Base-by-base conservation (phyloP, 2,113 vertebrate species). In the Pungitius pungitius region DNA sequence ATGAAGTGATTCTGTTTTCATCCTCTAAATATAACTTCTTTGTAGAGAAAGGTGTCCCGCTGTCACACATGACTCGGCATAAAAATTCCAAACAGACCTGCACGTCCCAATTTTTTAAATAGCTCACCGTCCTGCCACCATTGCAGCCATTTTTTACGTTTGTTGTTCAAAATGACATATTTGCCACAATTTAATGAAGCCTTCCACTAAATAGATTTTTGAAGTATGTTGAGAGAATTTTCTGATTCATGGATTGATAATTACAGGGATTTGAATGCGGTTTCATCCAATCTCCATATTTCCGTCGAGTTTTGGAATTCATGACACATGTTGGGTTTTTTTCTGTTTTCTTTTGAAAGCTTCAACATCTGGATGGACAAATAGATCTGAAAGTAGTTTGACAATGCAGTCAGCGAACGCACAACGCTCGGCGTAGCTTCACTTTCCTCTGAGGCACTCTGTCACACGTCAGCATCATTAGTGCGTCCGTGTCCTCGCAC, bases 111-210 rank as follows among this genome's bases (percentile, higher is more conserved):
- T 8, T 24, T 35, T 45, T 27, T 47, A 18, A 47, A 47, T 6
- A 20, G 20, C 40, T 65, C n/a, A 27, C 30, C 8, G 30, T 9
- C 27, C n/a, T 4, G 5, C 10, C 24, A 17, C 35, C 8, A 2
- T 8, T 24, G 40, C 55, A 52, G 45, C n/a, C n/a, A n/a, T n/a
- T n/a, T n/a, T n/a, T n/a, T n/a, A n/a, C n/a, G n/a, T n/a, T n/a
- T n/a, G n/a, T 52, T 60, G 6, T 58, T 33, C 22, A 24, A 11
- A 57, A 27, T 22, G 58, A 30, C 33, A 33, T 12, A 49, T 45
- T 56, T 47, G 51, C 24, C 59, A 58, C 49, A n/a, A n/a, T n/a
- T n/a, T n/a, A n/a, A n/a, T n/a, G n/a, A 49, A 49, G n/a, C 47
- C 0, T 22, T n/a, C 18, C 47, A 49, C 8, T 49, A 22, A 49